A percentile compares a stretch with the other conserved stretches of the same genome.
Evolutionary conservation across 2,113 vertebrate species (phyloP).

Genomic region (Lethenteron reissneri): DNA sequence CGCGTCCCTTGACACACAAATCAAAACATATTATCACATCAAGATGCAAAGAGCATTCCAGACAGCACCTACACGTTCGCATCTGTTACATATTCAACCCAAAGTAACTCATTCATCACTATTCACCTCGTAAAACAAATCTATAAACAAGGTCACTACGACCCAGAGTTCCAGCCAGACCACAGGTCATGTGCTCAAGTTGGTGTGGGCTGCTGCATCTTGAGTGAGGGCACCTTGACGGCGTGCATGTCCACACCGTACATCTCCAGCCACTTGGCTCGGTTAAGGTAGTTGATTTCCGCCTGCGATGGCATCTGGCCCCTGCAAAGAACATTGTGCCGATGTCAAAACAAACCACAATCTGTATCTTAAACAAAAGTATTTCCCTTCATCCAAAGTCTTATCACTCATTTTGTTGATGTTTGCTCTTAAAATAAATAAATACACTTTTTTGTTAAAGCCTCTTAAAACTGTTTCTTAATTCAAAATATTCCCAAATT

Average conservation of each 20-base stretch:
- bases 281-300: constrained; percentile 94
- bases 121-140: not conserved
- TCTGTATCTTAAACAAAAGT: too few species aligned
- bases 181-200: too few species aligned
- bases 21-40: too few species aligned
- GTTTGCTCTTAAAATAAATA: too few species aligned
- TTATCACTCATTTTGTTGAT: too few species aligned
- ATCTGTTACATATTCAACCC: not conserved
- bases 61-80: not conserved
- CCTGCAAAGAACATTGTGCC: constrained; percentile 25
- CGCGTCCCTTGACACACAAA: constrained; percentile 43
- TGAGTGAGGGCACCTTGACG: constrained; percentile 44
- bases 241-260: constrained; percentile 98
- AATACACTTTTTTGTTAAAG: too few species aligned
- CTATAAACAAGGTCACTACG: not conserved
- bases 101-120: not conserved
- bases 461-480: too few species aligned
- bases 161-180: too few species aligned
- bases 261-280: constrained; percentile 99
- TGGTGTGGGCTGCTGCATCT: too few species aligned
- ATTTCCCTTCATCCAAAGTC: too few species aligned
- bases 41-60: not conserved
- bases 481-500: too few species aligned
- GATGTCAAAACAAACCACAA: too few species aligned
- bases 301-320: constrained; percentile 79